Evolutionary conservation across 1,140 invertebrate species (phyloP).

Genomic region (Temnothorax curvispinosus): DNA sequence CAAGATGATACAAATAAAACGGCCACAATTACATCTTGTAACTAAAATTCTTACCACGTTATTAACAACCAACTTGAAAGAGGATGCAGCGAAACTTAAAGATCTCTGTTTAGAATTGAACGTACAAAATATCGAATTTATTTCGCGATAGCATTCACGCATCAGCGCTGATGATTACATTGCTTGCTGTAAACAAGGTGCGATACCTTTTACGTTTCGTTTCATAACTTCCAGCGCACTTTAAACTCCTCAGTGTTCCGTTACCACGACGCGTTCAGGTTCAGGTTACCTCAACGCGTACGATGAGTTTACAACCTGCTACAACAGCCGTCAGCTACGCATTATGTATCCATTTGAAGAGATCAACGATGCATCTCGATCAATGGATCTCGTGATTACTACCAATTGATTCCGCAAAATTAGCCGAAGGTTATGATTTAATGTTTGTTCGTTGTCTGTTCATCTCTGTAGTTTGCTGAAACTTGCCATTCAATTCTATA

Average conservation of each 20-base stretch:
- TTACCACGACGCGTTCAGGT: not conserved
- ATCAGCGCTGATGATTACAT: conserved; percentile 13
- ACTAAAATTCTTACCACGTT: not conserved
- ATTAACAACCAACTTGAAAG: not conserved
- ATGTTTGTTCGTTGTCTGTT: not conserved
- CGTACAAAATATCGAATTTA: not conserved
- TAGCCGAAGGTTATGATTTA: not conserved
- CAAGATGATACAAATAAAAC: not conserved
- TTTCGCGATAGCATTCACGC: not conserved
- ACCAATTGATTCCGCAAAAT: conserved; percentile 29
- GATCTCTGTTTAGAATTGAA: not conserved
- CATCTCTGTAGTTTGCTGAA: not conserved
- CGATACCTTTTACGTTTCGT: conserved; percentile 28
- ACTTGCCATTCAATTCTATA: not conserved
- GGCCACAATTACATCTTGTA: not conserved
- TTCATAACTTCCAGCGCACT: not conserved
- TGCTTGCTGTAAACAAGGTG: not conserved
- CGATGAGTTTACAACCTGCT: conserved; percentile 40
- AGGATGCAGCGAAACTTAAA: not conserved
- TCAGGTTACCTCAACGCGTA: not conserved
- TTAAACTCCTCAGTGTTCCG: conserved; percentile 33
- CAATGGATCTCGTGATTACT: too few relatives aligned
- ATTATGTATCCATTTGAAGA: conserved; percentile 30
- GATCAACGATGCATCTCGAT: not conserved
- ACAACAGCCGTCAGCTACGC: not conserved